Evolutionary conservation across 2,113 vertebrate species (phyloP), one percentile per base, ranked within the genome.

Genomic region (Chaetodon trifascialis): DNA sequence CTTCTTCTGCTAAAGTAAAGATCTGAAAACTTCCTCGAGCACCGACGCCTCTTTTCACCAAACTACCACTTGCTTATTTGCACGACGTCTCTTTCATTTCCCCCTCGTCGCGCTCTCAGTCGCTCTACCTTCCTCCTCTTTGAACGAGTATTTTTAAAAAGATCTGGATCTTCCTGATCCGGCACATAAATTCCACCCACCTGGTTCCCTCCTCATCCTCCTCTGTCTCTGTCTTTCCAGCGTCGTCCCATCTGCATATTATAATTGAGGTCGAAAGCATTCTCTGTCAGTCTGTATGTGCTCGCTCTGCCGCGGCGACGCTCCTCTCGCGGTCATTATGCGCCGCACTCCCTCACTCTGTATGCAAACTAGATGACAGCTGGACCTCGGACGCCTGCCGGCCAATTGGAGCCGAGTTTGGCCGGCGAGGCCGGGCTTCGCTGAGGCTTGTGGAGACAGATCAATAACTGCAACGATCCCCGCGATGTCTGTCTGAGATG

Each of bases 341-440:
- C 87, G 0, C 15, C 78, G 1, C 54, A 0, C 30, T 71, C 25
- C 6, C 66, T 70, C 80, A 60, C 80, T 88, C 77, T 84, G 77
- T 82, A 88, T 90, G 86, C 77, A 79, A 88, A 90, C 70, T 11
- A 85, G 76, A 23, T n/a, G 72, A 34, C 51, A 51, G 77, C 69
- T 55, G 77, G 84, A 70, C 84, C 34, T n/a, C 14, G 10, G 52
- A 14, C 30, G 1, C 59, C 30, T 6, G 34, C 25, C 25, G n/a
- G 16, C 56, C 62, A 59, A 70, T 73, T n/a, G 46, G 54, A 59
- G 46, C 25, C 0, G 9, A 15, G 62, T 30, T 59, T 79, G 0
- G 4, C 4, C 4, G 51, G 49, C 0, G 65, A 71, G 54, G 62
- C 30, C 8, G 14, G 15, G 15, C 7, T 15, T 36, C 34, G 0